phyloP scores from a whole-genome alignment of 2,113 vertebrate species.

The Corythoichthys haematopterus region DNA sequence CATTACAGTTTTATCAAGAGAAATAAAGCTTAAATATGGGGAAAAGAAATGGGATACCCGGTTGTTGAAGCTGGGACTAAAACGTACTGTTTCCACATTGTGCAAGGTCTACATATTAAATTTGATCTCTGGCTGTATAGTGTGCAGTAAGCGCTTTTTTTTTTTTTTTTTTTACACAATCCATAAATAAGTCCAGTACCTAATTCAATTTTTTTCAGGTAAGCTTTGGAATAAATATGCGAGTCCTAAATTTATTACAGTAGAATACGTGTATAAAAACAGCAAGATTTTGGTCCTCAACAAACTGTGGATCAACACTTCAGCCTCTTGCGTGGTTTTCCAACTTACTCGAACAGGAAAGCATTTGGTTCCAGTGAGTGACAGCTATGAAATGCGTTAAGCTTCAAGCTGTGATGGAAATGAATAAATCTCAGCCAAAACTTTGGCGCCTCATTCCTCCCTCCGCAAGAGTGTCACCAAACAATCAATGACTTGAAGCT shows the following conservation, averaged over 20 bases:
- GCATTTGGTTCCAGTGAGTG: slow-evolving; percentile 22
- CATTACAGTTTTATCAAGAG: no score
- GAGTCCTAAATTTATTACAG: not conserved
- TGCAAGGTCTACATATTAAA: no score
- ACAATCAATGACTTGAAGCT: slow-evolving; percentile 44
- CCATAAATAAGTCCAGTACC: no score
- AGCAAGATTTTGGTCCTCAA: slow-evolving; percentile 1
- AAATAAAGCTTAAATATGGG: no score
- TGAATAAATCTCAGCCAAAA: slow-evolving; percentile 31
- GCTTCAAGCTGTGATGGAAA: slow-evolving; percentile 39
- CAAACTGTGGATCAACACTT: not conserved
- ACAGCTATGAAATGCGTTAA: slow-evolving; percentile 19
- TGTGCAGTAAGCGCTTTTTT: no score
- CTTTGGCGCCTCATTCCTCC: slow-evolving; percentile 19
- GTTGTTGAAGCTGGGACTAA: no score
- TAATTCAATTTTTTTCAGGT: no score
- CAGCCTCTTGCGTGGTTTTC: slow-evolving; percentile 8
- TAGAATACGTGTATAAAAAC: not conserved
- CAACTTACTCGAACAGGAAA: slow-evolving; percentile 23
- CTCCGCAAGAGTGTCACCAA: slow-evolving; percentile 30
- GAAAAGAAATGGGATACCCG: no score
- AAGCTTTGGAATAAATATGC: not conserved
- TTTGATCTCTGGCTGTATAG: no score
- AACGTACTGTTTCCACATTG: no score
- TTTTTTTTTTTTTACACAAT: no score